Evolutionary conservation across 1,140 invertebrate species (phyloP), one percentile per base, ranked within the genome.

Genomic region (Brachionus plicatilis): DNA sequence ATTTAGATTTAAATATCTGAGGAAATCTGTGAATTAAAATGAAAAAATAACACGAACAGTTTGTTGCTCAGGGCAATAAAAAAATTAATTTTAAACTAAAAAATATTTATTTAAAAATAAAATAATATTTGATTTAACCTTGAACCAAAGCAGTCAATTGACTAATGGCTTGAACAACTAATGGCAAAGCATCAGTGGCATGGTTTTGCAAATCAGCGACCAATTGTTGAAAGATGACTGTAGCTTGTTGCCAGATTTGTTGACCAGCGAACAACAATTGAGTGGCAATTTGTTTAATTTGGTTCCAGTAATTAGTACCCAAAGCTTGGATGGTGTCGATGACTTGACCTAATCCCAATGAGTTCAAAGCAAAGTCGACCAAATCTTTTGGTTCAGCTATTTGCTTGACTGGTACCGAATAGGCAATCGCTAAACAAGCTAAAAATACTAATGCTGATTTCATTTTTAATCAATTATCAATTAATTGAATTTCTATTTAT

Each of bases 231-330:
- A 78, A 56, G 27, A 78, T 6, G 12, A 29, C 41, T 37, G 45
- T 37, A n/a, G 50, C 75, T 56, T 78, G 75, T 47, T 56, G 11
- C 75, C 75, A 78, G 12, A 45, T 45, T 45, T 78, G 37, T 78
- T 78, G 75, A 56, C 75, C 75, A 56, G 75, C 75, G 8, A 78
- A 78, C 27, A 78, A 56, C 27, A 78, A 56, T 56, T 78, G 75
- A 43, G 75, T 78, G 41, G 27, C 41, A 45, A 78, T 78, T 47
- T 47, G 43, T 29, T 37, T 47, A 37, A 78, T 43, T 56, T 78
- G 75, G 12, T 29, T 29, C 43, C 29, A 37, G 24, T 29, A 29
- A 14, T 78, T 12, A 29, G 17, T 14, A 1, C 75, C 75, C 27
- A 78, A 45, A 43, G 24, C 33, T 50, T 45, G 33, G 43, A 78